Evolutionary conservation across 2,113 vertebrate species (phyloP), one percentile per base, ranked within the genome.

Genomic region (Psilopogon haemacephalus): DNA sequence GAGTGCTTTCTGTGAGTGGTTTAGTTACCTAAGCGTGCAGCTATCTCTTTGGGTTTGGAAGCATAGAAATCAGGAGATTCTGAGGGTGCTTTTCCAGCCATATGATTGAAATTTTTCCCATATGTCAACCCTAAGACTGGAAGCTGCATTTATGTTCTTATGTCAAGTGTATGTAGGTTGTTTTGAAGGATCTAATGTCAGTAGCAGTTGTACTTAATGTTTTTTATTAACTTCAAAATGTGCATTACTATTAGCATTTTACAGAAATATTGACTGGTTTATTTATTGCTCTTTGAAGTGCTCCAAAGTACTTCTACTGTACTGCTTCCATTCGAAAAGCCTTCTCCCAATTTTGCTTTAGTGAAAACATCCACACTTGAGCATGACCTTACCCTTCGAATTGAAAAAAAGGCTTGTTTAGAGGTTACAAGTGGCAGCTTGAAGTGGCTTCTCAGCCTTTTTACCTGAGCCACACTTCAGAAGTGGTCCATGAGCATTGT

Each of bases 231-330:
- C 56, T 83, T 86, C 35, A 89, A 33, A 77, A 63, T 40, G 10
- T 12, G 3, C n/a, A 46, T 69, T 37, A 12, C 21, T 17, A 15
- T 52, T 73, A 54, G 12, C 35, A 72, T 96, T 96, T 84, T 37
- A 75, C 94, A 92, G 89, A 90, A 95, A 81, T 78, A 88, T 71
- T 90, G 86, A 65, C 63, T 86, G 55, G 59, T 40, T 76, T 70
- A 71, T 94, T 92, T 92, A 86, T 95, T 95, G 64, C 86, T 95
- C 68, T 94, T 94, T 11, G n/a, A 73, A 77, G 23, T 81, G 82
- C 79, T 94, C 79, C 85, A 91, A 92, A 96, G 76, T 77, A 73
- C 27, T 86, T 95, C 48, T 54, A 44, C 73, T 94, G 33, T 12
- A 23, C 37, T 94, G 5, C 33, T 91, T 68, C 27, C 58, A 58